These are phyloP conservation scores for Myocastor coypus DNA, from an alignment of 2,113 vertebrate species.

Conservation along the genomic window DNA sequence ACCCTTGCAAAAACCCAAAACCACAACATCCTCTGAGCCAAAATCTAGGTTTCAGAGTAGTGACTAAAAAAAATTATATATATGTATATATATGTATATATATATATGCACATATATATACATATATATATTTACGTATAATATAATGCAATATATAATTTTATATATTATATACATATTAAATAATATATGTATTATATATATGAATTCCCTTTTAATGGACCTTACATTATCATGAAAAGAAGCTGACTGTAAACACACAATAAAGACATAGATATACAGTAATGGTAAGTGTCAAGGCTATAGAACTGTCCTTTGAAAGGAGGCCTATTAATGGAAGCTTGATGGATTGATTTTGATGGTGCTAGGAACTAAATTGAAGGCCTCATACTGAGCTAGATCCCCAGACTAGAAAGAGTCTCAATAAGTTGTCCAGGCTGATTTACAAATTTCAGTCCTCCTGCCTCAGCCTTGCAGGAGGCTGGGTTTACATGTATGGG, in stretches of 20 bases:
- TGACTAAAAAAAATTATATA: background rate
- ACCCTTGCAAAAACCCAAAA: no score
- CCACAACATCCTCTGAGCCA: background rate
- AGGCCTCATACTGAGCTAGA: background rate
- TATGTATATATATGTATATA: no score
- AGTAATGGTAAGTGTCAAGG: no score
- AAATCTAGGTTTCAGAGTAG: background rate
- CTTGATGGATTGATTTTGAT: background rate
- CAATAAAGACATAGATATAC: fast-evolving
- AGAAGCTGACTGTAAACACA: background rate
- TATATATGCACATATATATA: no score
- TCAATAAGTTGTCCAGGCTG: background rate
- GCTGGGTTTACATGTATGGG: background rate
- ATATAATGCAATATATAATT: no score
- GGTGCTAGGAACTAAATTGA: background rate
- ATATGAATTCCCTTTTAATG: background rate
- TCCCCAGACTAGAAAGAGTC: background rate
- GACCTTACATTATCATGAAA: background rate
- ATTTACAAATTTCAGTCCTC: background rate
- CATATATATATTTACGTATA: no score
- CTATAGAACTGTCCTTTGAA: background rate
- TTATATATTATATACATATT: no score
- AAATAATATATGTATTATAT: no score
- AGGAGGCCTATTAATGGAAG: background rate
- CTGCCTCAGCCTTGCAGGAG: background rate